phyloP scores from a whole-genome alignment of 2,888 invertebrate genomes.

The Cabera pusaria region DNA sequence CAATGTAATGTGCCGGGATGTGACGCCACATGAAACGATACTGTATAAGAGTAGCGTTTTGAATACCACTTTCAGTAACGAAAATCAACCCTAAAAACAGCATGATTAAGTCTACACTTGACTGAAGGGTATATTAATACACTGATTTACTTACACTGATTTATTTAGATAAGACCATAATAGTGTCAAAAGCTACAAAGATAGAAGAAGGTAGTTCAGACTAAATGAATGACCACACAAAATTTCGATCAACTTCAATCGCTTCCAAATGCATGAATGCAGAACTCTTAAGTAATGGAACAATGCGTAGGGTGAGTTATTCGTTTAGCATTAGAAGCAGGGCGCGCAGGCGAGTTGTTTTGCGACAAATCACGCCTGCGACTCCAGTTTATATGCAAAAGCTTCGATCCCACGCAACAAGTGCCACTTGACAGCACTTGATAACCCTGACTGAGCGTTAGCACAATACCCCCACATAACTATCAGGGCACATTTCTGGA shows the following conservation, averaged over 20 bases:
- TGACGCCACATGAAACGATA: constrained; percentile 34
- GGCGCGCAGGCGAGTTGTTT: constrained; percentile 47
- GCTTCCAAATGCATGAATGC: no score
- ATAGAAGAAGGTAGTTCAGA: no score
- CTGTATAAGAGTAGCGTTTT: no score
- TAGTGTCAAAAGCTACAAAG: no score
- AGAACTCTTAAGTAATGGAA: constrained; percentile 1
- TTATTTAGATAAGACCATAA: no score
- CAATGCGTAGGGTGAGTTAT: constrained; percentile 32
- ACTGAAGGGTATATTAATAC: no score
- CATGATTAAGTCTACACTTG: no score
- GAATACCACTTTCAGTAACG: no score
- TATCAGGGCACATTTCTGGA: background rate
- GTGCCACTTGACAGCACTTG: constrained; percentile 54
- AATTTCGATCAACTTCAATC: no score
- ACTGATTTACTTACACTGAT: no score
- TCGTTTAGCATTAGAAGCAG: constrained; percentile 47
- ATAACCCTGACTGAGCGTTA: constrained; percentile 30
- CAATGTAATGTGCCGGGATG: constrained; percentile 60
- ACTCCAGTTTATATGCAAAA: constrained; percentile 58
- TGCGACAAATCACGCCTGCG: constrained; percentile 59
- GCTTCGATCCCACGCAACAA: constrained; percentile 67
- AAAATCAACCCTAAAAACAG: no score
- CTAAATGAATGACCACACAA: no score
- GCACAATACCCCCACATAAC: constrained; percentile 4